Base-by-base conservation (phyloP, 2,797 vertebrate species). In the Spea hammondii region DNA sequence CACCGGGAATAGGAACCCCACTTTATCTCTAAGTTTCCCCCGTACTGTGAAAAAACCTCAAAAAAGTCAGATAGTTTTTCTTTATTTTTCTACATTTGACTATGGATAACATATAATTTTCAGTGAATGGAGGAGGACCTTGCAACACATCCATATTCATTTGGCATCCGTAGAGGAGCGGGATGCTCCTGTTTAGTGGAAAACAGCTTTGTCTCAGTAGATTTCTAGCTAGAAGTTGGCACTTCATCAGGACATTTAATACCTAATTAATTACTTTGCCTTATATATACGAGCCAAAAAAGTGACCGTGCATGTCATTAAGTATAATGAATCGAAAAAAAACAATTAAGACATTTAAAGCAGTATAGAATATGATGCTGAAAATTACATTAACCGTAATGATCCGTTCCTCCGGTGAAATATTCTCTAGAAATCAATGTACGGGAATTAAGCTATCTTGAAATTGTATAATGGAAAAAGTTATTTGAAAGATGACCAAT, bases 181-280 rank as follows among this genome's bases (percentile, higher is more conserved):
- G n/a, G 44, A 76, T 75, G 32, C 45, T 57, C 67, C 60, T 71
- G 46, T 67, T 49, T 59, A 49, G 51, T 6, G 50, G 47, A 50
- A 51, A 9, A n/a, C 12, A 64, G 5, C 57, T 71, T 50, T 50
- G 66, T 68, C 65, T 60, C 55, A 1, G 7, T 48, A 72, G 55
- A 72, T 60, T 72, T 72, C 11, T 9, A 12, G 44, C 11, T 45
- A n/a, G n/a, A 53, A 66, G 47, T 65, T 80, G 79, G 79, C 79
- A 80, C 62, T 55, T 72, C 60, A 72, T 75, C 79, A 80, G 79
- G 74, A 80, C 74, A 80, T 80, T 80, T 76, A 80, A 80, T 80
- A 80, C 73, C 74, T 80, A 76, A 80, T 80, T 80, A 80, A 80
- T 80, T 80, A 80, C 79, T 80, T 68, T 59, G 60, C 72, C 74